Evolutionary conservation across 2,113 vertebrate genomes (phyloP), one percentile per base, ranked within the genome.

Genomic region (Gavialis gangeticus): DNA sequence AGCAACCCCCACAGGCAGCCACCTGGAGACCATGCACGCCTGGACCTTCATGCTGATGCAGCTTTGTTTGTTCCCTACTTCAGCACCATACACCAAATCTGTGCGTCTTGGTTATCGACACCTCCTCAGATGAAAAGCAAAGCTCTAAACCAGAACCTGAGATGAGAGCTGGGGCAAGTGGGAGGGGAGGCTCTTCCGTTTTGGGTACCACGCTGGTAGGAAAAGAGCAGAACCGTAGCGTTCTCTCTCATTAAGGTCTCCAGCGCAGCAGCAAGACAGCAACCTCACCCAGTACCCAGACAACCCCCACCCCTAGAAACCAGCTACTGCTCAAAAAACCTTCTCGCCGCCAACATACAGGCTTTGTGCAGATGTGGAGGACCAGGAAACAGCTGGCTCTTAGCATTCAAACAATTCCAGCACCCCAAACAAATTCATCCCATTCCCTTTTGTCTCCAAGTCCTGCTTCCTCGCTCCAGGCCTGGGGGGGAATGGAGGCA

Each of bases 301-400:
- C 81, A 64, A 37, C 28, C 55, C 5, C 56, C 30, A 46, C 46
- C 4, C 10, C 37, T 28, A 6, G 85, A 79, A 64, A 25, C 57
- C 78, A 76, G 30, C 84, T 21, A 37, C 88, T 85, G 90, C 69
- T 88, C 46, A 46, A 9, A 46, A 46, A 2, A 73, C 54, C 81
- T n/a, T 57, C 71, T 3, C 85, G 93, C 94, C 84, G 79, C 19
- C 92, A 88, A 60, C 66, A 55, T 16, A 63, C 86, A 73, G 78
- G 92, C 73, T 95, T 62, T 62, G 63, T 13, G 60, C 30, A 78
- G 83, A 81, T 82, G 85, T 94, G 91, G 89, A 83, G 75, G 87
- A 92, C 46, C 88, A 79, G 88, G 96, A 96, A 94, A 92, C 96
- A 91, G 93, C 91, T 96, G 92, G 96, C 96, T 94, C 93, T 87